Base-by-base conservation (phyloP, 2,113 vertebrate genomes). In the Anhinga rufa region DNA sequence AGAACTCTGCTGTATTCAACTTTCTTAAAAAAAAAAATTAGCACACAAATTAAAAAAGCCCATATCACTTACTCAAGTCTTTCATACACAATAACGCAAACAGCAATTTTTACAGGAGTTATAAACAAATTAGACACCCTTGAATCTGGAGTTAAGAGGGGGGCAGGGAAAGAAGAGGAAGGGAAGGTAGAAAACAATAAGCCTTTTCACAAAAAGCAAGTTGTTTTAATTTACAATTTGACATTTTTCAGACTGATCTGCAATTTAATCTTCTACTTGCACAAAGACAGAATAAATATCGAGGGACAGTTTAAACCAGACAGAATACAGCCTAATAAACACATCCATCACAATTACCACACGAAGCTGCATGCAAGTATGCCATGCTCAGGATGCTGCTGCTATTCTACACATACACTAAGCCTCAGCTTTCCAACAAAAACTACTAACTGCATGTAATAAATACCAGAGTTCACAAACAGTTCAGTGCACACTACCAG, bases 271-370 rank as follows among this genome's bases (percentile, higher is more conserved):
- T 60, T 34, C 15, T 52, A 31, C 75, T 90, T 82, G 57, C 79
- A 89, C 40, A 44, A 92, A 84, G 52, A 66, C 58, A 94, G 65
- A 86, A 46, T 76, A 93, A 80, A 61, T 54, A 92, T 14, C 17
- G 21, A 68, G 20, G 8, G 34, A 72, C 32, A 51, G 48, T 46
- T 93, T 55, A 71, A 85, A 79, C 17, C 49, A 36, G 42, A 25
- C 5, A 55, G 42, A 91, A 68, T 31, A 55, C 10, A 68, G 40
- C 1, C 1, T 21, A 68, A 79, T 34, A 51, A 87, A 26, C 8
- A 49, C 52, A 79, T 55, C 22, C 55, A 48, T n/a, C 61, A 69
- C 48, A 55, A 82, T 34, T 52, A 60, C 34, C 44, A 91, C 68
- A 78, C n/a, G 32, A 71, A 62, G 36, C 84, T 15, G 19, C n/a